These are phyloP conservation scores for Periophthalmus modestus DNA, from an alignment of 2,113 vertebrate species.

Conservation along the genomic window DNA sequence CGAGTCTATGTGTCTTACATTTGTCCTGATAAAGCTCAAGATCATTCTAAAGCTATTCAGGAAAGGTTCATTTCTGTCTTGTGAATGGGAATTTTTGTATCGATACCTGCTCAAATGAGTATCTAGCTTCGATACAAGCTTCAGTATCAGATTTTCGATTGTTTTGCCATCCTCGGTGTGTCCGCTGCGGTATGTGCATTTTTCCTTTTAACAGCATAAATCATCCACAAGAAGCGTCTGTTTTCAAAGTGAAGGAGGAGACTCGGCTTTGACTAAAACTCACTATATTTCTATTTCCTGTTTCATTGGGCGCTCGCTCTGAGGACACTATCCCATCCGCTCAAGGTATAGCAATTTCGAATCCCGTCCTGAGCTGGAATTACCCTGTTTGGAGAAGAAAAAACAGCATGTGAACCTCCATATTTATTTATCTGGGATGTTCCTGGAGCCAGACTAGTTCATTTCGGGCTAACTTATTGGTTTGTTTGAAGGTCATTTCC, in stretches of 20 bases:
- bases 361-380: not conserved
- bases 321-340: not conserved
- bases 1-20: too few relatives aligned
- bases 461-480: slow-evolving; percentile 58
- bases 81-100: too few relatives aligned
- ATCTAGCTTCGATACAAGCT: too few relatives aligned
- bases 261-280: not conserved
- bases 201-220: not conserved
- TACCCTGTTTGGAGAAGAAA: not conserved
- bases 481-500: slow-evolving; percentile 66
- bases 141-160: too few relatives aligned
- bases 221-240: not conserved
- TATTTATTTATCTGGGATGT: slow-evolving; percentile 36
- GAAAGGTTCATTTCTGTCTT: too few relatives aligned
- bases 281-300: not conserved
- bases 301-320: not conserved
- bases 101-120: too few relatives aligned
- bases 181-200: too few relatives aligned
- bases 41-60: too few relatives aligned
- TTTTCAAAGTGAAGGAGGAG: not conserved
- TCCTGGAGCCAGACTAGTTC: slow-evolving; percentile 25
- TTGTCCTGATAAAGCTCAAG: too few relatives aligned
- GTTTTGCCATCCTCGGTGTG: too few relatives aligned
- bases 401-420: slow-evolving; percentile 4
- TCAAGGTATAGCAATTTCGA: not conserved